Evolutionary conservation across 53 echinoderm and acorn worm genomes (phyloP), one percentile per base, ranked within the genome.

Genomic region (Echinometra lucunter): DNA sequence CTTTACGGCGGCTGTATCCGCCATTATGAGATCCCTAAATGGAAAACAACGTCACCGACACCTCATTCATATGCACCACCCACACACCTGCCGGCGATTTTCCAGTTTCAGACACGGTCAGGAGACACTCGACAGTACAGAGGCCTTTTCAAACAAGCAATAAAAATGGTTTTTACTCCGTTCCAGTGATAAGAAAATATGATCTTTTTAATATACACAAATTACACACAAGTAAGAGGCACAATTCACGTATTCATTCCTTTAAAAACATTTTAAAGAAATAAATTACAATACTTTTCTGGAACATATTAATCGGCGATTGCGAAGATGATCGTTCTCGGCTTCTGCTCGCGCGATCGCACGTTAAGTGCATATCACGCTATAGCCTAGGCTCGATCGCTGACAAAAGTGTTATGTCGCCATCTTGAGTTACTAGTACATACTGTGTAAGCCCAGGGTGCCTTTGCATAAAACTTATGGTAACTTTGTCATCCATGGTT

Each of bases 1-100:
- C 74, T 95, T 94, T 91, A 70, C 85, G 38, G 91, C 91, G 89
- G 92, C 96, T 58, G 94, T 92, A 66, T 96, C 96, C 91, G 95
- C 96, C 96, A 96, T 96, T 93, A 94, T 94, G 94, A 58, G 66
- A 83, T 94, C 85, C 66, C 85, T 63, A 63, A 63, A 85, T 45
- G 42, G 94, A n/a, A 92, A 94, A 94, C 94, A 94, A 94, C 94
- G 94, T 94, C 94, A 94, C 94, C 83, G 82, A 60, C 70, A 45
- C 70, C n/a, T 45, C 23, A 23, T 67, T 2, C 45, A 18, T 13
- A 45, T 44, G 66, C 91, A 66, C 49, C 69, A 85, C 85, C 57
- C 85, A 94, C 94, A 93, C 94, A 94, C 94, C 94, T 94, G 94
- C 94, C 94, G 92, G 92, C 57, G 19, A 80, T 15, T 78, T 40